Base-by-base conservation (phyloP, 2,797 vertebrate genomes). In the Typhlichthys subterraneus region DNA sequence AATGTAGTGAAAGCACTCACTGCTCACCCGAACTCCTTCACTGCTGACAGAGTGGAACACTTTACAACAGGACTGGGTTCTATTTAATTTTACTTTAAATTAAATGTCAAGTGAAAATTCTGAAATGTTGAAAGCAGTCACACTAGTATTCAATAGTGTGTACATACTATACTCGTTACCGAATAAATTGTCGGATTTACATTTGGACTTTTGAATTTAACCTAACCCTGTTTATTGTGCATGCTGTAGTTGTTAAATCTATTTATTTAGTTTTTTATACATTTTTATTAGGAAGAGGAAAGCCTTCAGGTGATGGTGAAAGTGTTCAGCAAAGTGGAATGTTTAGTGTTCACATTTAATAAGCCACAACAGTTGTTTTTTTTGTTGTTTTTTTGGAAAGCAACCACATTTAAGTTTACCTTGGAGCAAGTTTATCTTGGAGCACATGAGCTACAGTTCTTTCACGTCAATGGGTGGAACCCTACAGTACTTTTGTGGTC, bases 1-100 rank as follows among this genome's bases (percentile, higher is more conserved):
- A 42, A 53, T 19, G 65, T 66, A 64, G 83, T 57, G 58, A 65
- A 75, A 75, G 81, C 69, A 77, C 65, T 65, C 23, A 29, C 23
- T 29, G 23, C 3, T 79, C 72, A 60, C 77, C 73, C 68, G 53
- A 6, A 15, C 45, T 50, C 52, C 12, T 56, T n/a, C 13, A 29
- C 14, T 58, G 58, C 65, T 68, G 8, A 57, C 12, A 11, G 23
- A 61, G 45, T 53, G 48, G 57, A 69, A 62, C 65, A 65, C 23
- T 53, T 57, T 38, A 33, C 11, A 17, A 53, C 19, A 6, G 57
- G 55, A 5, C 55, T 2, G 2, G 17, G 15, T 65, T 72, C 49
- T 6, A 47, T 42, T 70, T 47, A 64, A 33, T 12, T 52, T 15
- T 13, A 42, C 19, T 11, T 57, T 23, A 17, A 62, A 42, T 29